Percentiles rank a stretch among this genome's conserved stretches.
Evolutionary conservation across 2,888 invertebrate species (phyloP).

Genomic region (Drosophila demipolita): DNA sequence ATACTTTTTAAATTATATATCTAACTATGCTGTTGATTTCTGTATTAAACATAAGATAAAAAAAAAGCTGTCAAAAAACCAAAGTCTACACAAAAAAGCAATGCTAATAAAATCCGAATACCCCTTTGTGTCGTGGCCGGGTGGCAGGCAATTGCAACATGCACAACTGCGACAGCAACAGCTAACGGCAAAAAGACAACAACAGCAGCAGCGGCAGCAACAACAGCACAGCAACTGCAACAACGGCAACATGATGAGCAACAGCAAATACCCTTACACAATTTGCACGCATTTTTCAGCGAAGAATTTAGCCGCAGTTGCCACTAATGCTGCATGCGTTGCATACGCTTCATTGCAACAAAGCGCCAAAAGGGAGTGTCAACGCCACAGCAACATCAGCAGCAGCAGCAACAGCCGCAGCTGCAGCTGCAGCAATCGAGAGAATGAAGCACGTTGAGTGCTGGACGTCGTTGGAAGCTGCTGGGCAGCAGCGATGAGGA

Average conservation of each 20-base stretch:
- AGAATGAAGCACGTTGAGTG: slow-evolving; percentile 17
- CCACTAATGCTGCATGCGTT: slow-evolving; percentile 58
- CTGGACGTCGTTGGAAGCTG: slow-evolving; percentile 23
- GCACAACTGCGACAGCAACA: slow-evolving; percentile 8
- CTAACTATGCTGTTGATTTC: too few species aligned
- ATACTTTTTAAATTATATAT: too few species aligned
- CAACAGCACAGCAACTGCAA: slow-evolving; percentile 20
- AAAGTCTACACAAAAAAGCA: not conserved
- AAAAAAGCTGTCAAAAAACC: not conserved
- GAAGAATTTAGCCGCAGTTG: slow-evolving; percentile 51
- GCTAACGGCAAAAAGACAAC: slow-evolving; percentile 21
- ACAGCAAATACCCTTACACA: slow-evolving; percentile 46
- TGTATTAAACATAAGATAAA: not conserved
- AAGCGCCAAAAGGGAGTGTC: slow-evolving; percentile 76
- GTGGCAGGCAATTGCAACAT: slow-evolving; percentile 31
- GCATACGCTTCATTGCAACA: slow-evolving; percentile 68
- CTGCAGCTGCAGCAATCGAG: slow-evolving; percentile 15
- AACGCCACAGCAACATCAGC: slow-evolving; percentile 41
- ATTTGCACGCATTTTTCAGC: slow-evolving; percentile 71
- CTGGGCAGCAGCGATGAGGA: slow-evolving; percentile 35
- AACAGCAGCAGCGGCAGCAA: slow-evolving; percentile 8
- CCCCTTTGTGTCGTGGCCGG: slow-evolving; percentile 20
- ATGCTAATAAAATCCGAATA: slow-evolving; percentile 5
- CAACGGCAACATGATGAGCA: slow-evolving; percentile 29
- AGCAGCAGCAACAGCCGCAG: slow-evolving; percentile 20